Evolutionary conservation across 2,113 vertebrate species (phyloP), one percentile per base, ranked within the genome.

Genomic region (Butorides virescens): DNA sequence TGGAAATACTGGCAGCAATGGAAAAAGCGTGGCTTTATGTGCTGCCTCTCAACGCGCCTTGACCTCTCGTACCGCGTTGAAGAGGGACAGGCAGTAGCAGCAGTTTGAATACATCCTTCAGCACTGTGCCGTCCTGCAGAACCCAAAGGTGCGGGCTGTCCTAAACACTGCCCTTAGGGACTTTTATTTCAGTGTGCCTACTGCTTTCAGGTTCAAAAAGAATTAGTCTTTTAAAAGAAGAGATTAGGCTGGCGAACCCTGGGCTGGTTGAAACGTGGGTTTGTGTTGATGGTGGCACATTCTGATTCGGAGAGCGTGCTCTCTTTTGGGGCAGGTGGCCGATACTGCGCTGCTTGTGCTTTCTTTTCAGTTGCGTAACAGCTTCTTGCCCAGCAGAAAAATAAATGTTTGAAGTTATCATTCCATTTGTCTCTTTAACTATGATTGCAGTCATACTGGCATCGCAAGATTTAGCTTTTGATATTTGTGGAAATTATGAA

Each of bases 381-480:
- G 36, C 93, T 90, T 93, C 92, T 95, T 95, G 92, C 83, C 91
- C 68, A 66, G 55, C 50, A 78, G 72, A 74, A 70, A 93, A 88
- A 71, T 3, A 63, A 71, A 47, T 52, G 44, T 59, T 95, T 81
- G 30, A 32, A 87, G 49, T 82, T 82, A 11, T 90, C 91, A 89
- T 96, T 96, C 79, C 25, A 23, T 96, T 93, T 88, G 62, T 93
- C 70, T 95, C 73, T 95, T 96, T 56, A 96, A 78, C 90, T 78
- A 8, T 71, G 71, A 70, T 82, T 87, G 87, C 93, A 88, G 94
- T 97, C 96, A 49, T 95, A 53, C 75, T 92, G 77, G 74, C 92
- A 97, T 98, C 95, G 96, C 92, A 96, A 95, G 94, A 91, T 94
- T 82, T 79, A 93, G 91, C 53, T 91, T 68, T 83, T 91, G 67